Evolutionary conservation across 2,113 vertebrate genomes (phyloP).

Genomic region (Indicator maculatus): DNA sequence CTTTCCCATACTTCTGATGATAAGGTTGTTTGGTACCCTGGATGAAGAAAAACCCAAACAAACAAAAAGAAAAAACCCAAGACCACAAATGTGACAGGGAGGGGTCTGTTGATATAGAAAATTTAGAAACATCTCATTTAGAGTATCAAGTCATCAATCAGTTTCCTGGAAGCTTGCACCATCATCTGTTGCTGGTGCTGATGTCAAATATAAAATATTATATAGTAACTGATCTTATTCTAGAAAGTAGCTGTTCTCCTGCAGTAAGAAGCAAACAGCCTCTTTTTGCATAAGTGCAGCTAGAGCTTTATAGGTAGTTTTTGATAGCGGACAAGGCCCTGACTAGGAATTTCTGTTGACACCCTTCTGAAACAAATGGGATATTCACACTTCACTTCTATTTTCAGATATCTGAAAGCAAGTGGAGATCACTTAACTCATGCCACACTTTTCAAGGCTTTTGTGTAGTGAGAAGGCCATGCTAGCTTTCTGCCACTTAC

Average conservation of each 20-base stretch:
- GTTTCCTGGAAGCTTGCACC: conserved; percentile 14
- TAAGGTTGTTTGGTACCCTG: neutral
- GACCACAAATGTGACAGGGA: neutral
- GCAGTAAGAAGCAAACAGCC: neutral
- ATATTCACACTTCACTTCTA: conserved; percentile 53
- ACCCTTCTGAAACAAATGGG: conserved; percentile 33
- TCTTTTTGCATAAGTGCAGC: neutral
- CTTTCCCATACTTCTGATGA: neutral
- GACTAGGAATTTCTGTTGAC: conserved; percentile 18
- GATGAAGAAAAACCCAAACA: neutral
- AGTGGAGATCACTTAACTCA: conserved; percentile 38
- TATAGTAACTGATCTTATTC: neutral
- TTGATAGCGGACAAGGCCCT: neutral
- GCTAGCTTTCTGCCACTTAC: neutral
- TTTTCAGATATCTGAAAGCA: conserved; percentile 45
- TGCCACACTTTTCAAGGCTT: neutral
- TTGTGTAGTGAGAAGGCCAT: neutral
- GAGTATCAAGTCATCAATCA: neutral
- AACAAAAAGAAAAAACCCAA: too few species aligned
- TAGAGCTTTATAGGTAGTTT: neutral
- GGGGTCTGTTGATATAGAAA: neutral
- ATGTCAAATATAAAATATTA: neutral
- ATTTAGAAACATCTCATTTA: neutral
- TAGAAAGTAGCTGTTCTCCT: neutral
- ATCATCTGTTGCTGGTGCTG: neutral